Conservation (phyloP, 2,113 vertebrate species). For the Colistium nudipinnis region DNA sequence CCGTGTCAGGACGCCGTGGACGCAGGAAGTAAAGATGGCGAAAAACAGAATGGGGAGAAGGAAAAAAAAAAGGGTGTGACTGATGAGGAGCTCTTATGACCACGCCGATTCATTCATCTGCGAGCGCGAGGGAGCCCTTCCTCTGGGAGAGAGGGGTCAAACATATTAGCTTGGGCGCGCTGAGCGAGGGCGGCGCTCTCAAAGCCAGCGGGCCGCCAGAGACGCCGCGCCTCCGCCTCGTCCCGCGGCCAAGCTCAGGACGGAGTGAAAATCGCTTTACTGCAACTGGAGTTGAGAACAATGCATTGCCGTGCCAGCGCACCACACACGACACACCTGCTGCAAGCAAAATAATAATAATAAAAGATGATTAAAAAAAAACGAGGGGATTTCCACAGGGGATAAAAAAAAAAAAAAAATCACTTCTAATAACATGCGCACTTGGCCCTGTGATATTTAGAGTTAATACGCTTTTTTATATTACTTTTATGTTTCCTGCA, state of each 20-base stretch:
- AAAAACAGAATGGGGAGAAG: background rate
- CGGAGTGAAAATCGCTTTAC: constrained; percentile 21
- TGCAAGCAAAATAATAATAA: constrained; percentile 4
- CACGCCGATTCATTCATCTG: constrained; percentile 73
- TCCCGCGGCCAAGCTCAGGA: constrained; percentile 14
- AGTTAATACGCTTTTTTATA: constrained; percentile 80
- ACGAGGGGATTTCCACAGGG: constrained; percentile 26
- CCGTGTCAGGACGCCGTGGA: constrained; percentile 37
- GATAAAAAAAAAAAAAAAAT: background rate
- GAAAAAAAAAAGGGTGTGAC: constrained; percentile 59
- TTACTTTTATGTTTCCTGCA: constrained; percentile 80
- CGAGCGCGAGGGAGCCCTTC: constrained; percentile 51
- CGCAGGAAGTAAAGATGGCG: constrained; percentile 40
- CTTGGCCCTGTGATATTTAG: constrained; percentile 61
- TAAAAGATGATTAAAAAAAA: constrained; percentile 25
- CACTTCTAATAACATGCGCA: constrained; percentile 49
- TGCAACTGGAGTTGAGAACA: constrained; percentile 20
- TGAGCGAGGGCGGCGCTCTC: constrained; percentile 52
- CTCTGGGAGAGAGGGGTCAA: constrained; percentile 73
- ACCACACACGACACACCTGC: background rate
- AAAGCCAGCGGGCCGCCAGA: too few species aligned
- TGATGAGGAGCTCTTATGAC: constrained; percentile 69
- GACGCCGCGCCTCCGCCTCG: constrained; percentile 39
- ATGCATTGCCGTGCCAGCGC: background rate
- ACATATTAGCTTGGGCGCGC: constrained; percentile 70